A percentile compares a stretch with the other conserved stretches of the same genome.
Conservation (phyloP, 2,113 vertebrate species). For the Poecile atricapillus region DNA sequence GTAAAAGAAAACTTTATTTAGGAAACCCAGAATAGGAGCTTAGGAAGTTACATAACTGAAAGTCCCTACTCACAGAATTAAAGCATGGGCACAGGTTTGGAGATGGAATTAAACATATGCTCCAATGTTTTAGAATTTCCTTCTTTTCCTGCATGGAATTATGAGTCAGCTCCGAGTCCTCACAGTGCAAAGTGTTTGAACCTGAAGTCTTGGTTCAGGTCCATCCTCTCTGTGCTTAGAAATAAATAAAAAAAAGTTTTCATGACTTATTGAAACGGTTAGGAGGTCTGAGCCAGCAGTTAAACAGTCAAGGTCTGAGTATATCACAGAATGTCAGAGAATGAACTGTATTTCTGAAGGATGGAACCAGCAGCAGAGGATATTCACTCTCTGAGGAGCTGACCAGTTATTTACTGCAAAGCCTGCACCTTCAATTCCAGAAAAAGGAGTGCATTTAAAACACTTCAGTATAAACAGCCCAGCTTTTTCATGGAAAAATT, state of each 20-base stretch:
- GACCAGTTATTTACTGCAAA: not conserved
- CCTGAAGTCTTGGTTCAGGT: not conserved
- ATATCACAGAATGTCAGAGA: not conserved
- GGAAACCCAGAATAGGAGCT: not conserved
- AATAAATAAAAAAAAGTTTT: slow-evolving; percentile 43
- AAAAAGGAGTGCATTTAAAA: not conserved
- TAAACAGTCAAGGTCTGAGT: not conserved
- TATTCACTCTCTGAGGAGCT: not conserved
- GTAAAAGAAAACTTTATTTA: not conserved
- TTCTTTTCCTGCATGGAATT: not conserved
- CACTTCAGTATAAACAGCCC: not conserved
- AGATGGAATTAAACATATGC: not conserved
- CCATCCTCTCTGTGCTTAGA: not conserved
- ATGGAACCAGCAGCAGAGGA: not conserved
- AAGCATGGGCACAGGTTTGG: not conserved
- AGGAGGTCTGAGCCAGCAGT: not conserved
- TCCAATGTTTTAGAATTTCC: not conserved
- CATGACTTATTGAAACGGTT: slow-evolving; percentile 1
- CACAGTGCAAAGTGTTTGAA: not conserved
- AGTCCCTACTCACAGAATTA: not conserved
- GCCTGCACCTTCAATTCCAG: not conserved
- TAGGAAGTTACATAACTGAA: not conserved
- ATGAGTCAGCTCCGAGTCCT: not conserved
- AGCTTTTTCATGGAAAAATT: not conserved
- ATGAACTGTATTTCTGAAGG: not conserved